Percentiles rank a stretch among this genome's conserved stretches.
Conservation (phyloP, 2,797 vertebrate species). For the Avahi laniger region DNA sequence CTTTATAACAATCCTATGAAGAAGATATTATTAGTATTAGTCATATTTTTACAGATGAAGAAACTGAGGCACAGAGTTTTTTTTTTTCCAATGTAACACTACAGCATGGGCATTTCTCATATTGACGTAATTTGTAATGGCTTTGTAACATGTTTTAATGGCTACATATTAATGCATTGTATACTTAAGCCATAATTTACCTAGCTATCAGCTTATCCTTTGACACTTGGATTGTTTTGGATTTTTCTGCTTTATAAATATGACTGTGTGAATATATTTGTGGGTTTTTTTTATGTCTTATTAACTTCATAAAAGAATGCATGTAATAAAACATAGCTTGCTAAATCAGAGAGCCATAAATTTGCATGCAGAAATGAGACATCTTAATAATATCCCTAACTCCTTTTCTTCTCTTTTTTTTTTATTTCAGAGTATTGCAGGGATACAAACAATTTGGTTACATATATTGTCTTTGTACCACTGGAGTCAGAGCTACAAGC, state of each 20-base stretch:
- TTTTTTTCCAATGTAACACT: not conserved
- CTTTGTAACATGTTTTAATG: not conserved
- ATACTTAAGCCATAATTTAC: not conserved
- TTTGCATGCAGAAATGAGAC: conserved; percentile 1
- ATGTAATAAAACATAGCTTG: conserved; percentile 34
- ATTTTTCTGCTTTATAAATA: not conserved
- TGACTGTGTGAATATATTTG: not conserved
- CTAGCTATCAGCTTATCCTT: not conserved
- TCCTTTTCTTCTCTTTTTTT: not conserved
- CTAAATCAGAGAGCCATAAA: not conserved
- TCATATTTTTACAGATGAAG: not conserved
- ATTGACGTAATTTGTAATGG: not conserved
- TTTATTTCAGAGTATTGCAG: too few species aligned
- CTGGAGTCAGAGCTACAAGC: too few species aligned
- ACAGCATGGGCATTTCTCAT: not conserved
- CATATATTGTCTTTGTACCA: too few species aligned
- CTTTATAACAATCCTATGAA: not conserved
- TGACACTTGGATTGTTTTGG: not conserved
- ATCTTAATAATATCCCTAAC: not conserved
- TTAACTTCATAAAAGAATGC: conserved; percentile 67
- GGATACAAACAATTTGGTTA: too few species aligned
- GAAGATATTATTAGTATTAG: not conserved
- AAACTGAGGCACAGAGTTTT: not conserved
- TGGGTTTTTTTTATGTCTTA: conserved; percentile 27
- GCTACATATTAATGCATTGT: not conserved